These are phyloP conservation scores for Tridacna crocea DNA, from an alignment of 2,888 invertebrate genomes.

Conservation along the genomic window DNA sequence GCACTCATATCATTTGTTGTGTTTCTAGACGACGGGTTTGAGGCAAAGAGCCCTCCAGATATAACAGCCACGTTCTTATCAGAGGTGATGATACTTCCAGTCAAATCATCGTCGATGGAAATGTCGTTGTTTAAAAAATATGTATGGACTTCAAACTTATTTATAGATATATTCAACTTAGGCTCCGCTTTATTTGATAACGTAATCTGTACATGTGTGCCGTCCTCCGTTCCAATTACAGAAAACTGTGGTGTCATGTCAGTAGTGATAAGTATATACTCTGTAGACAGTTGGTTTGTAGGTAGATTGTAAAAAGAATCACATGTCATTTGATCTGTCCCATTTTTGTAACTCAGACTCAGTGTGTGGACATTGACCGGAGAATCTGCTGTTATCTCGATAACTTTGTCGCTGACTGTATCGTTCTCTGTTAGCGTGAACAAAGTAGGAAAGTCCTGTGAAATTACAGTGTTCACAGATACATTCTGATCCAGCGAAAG, in stretches of 20 bases:
- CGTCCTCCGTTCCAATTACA: not conserved
- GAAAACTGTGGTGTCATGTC: not conserved
- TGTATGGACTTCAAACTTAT: not conserved
- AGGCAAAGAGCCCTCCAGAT: constrained; percentile 2
- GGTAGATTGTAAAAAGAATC: not conserved
- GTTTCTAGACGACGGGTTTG: not conserved
- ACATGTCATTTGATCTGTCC: not conserved
- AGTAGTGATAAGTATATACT: constrained; percentile 8
- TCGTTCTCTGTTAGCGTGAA: not conserved
- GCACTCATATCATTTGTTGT: not conserved
- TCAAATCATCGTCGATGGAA: not conserved
- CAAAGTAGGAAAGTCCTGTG: not conserved
- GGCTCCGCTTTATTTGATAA: not conserved
- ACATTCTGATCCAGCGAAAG: not conserved
- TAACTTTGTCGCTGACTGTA: not conserved
- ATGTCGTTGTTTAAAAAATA: not conserved
- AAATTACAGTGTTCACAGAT: not conserved
- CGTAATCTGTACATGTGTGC: not conserved
- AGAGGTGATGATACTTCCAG: not conserved
- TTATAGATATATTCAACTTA: not conserved
- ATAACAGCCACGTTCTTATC: not conserved
- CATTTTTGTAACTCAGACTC: not conserved
- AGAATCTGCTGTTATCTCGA: not conserved
- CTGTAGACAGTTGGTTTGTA: not conserved
- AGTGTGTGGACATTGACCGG: not conserved